Percentiles rank a stretch among this genome's conserved stretches.
phyloP scores from a whole-genome alignment of 2,888 invertebrate species.

The Troides oblongomaculatus region DNA sequence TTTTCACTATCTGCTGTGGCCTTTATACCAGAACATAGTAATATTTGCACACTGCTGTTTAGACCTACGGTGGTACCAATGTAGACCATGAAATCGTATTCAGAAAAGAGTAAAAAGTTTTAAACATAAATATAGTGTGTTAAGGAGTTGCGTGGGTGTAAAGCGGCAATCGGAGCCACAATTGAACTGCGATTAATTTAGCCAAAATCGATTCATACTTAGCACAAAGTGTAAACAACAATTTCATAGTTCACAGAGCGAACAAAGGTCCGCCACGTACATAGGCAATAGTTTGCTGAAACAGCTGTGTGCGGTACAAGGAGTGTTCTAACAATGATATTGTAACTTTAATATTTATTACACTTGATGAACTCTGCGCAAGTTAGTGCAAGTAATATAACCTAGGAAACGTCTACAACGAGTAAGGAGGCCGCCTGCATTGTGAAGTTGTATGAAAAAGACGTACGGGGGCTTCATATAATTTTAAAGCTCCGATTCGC shows the following conservation, averaged over 20 bases:
- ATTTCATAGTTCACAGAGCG: conserved; percentile 64
- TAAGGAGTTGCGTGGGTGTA: no score
- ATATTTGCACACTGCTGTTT: no score
- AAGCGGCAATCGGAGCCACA: no score
- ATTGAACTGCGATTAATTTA: conserved; percentile 9
- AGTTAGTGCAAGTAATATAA: conserved; percentile 50
- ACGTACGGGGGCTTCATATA: conserved; percentile 57
- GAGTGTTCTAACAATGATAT: conserved; percentile 72
- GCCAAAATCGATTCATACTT: conserved; percentile 15
- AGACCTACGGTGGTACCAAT: no score
- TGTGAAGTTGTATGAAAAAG: conserved; percentile 56
- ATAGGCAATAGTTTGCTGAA: conserved; percentile 70
- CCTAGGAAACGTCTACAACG: conserved; percentile 39
- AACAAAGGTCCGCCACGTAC: conserved; percentile 61
- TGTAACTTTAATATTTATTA: conserved; percentile 78
- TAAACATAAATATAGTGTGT: no score
- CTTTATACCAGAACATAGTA: no score
- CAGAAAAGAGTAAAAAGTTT: no score
- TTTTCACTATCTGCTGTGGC: no score
- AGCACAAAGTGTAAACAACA: conserved; percentile 54
- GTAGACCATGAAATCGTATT: no score
- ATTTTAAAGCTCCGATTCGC: conserved; percentile 59
- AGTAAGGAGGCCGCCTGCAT: conserved; percentile 36
- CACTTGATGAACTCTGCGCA: conserved; percentile 68
- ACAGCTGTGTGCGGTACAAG: conserved; percentile 58